Conservation (phyloP, 2,888 invertebrate genomes). For the Mellilla xanthometata region DNA sequence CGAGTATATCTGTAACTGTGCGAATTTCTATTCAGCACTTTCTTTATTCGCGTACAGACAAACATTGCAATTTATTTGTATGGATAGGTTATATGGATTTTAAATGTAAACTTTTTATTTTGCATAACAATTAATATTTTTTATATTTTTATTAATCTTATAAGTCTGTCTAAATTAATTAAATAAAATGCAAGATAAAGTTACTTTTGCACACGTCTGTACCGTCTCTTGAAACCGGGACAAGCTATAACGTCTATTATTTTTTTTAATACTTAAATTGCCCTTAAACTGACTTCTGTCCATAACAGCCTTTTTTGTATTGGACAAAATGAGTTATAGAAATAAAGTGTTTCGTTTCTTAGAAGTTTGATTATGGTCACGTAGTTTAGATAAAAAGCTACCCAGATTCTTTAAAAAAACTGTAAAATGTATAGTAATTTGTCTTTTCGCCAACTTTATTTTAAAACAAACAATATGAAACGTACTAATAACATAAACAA, state of each 20-base stretch:
- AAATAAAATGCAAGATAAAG: not conserved
- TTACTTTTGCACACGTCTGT: constrained; percentile 32
- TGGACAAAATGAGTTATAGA: constrained; percentile 31
- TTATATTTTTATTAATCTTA: too few species aligned
- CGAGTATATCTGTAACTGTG: too few species aligned
- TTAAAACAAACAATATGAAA: not conserved
- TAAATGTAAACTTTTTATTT: too few species aligned
- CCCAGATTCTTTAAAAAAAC: not conserved
- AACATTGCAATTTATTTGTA: too few species aligned
- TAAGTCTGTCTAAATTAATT: too few species aligned
- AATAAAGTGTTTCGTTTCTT: constrained; percentile 25
- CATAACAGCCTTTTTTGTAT: constrained; percentile 45
- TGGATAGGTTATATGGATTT: too few species aligned
- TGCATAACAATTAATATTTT: too few species aligned
- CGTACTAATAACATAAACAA: too few species aligned
- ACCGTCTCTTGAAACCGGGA: constrained; percentile 38
- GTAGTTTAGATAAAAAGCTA: constrained; percentile 20
- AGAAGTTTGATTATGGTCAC: constrained; percentile 27
- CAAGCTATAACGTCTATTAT: constrained; percentile 43
- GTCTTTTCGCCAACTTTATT: too few species aligned
- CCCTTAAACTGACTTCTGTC: constrained; percentile 38
- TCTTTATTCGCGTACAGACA: too few species aligned
- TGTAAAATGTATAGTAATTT: too few species aligned
- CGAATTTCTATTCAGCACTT: too few species aligned
- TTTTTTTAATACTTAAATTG: constrained; percentile 52